Evolutionary conservation across 2,113 vertebrate genomes (phyloP).

Genomic region (Heliornis fulica): DNA sequence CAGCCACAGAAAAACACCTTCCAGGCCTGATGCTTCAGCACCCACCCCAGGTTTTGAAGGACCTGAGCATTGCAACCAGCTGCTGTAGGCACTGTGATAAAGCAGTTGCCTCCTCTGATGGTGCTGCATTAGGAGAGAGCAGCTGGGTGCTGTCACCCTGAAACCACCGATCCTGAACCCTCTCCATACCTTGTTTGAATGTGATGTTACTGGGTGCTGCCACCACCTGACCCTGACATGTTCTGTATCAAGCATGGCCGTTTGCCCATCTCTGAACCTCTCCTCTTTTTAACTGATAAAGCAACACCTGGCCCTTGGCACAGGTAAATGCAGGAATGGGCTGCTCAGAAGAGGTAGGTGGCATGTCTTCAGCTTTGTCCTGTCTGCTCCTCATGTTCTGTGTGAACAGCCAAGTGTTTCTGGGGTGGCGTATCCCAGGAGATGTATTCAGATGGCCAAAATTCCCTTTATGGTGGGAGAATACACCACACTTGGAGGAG

Average conservation of each 20-base stretch:
- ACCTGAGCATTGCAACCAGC: not conserved
- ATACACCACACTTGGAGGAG: not conserved
- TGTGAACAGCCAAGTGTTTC: not conserved
- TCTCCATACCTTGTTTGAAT: accelerated
- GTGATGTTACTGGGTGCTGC: not conserved
- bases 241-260: not conserved
- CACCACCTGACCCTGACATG: not conserved
- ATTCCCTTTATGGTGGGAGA: not conserved
- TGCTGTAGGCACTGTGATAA: not conserved
- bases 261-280: not conserved
- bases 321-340: not conserved
- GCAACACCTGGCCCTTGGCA: not conserved
- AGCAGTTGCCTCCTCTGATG: not conserved
- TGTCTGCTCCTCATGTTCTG: not conserved
- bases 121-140: not conserved
- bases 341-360: not conserved
- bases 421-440: not conserved
- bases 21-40: not conserved
- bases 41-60: not conserved
- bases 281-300: not conserved
- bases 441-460: not conserved
- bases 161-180: not conserved
- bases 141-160: not conserved
- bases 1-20: not conserved
- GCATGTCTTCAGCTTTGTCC: not conserved